Base-by-base conservation (phyloP, 2,888 invertebrate species). In the Mamestra brassicae region DNA sequence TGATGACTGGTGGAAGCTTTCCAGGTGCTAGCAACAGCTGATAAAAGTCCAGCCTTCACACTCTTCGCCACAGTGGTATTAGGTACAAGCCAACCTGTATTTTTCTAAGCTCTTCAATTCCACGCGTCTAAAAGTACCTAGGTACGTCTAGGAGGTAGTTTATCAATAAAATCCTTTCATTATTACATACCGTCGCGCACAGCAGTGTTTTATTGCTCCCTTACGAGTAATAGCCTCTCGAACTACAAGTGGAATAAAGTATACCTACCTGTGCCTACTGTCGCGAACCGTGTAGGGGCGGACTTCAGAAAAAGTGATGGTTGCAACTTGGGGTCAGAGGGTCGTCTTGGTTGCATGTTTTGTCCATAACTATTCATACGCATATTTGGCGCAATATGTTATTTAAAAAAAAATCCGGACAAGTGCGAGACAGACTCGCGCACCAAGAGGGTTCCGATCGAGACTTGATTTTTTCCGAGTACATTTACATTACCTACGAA, bases 151-250 rank as follows among this genome's bases (percentile, higher is more conserved):
- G 15, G 57, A 67, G 55, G 68, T 61, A 86, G 76, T 71, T 66
- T 65, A 55, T 72, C 80, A 77, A 87, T 85, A 85, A 87, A 85
- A 74, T 67, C 62, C 74, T 79, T 65, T 78, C 79, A 83, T 83
- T 81, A 79, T 81, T 66, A 83, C 77, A 81, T 83, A 74, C 66
- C 68, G 72, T 79, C 76, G 81, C 57, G 47, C 75, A 69, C 79
- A 84, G 73, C 76, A 78, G 73, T 83, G 71, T 77, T 85, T 85
- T 87, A 86, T 87, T 77, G 78, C 71, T 52, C 54, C 45, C 65
- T 74, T 72, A 73, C 52, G 71, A 73, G 68, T 71, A 74, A 83
- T 73, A 54, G 60, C 74, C 58, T 65, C 71, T 76, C 63, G 74
- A 77, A 69, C 71, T 70, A 69, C 62, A 67, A 74, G 58, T 71